Base-by-base conservation (phyloP, 1,140 invertebrate species). In the Rhizoglyphus robini region DNA sequence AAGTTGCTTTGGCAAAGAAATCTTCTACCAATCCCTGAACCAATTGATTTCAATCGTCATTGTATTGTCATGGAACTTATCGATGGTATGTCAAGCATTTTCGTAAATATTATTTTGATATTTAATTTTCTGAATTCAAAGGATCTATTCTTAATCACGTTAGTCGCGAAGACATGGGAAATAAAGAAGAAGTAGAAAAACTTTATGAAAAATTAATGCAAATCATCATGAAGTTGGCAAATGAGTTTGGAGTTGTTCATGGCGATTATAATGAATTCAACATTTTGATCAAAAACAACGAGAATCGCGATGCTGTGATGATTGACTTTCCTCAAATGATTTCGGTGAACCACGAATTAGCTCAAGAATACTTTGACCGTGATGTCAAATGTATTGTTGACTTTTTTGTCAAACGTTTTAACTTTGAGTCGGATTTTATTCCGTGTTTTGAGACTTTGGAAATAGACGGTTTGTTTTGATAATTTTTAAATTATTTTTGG, bases 321-420 rank as follows among this genome's bases (percentile, higher is more conserved):
- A 98, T 99, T 73, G 96, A 99, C 81, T 99, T 99, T 76, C 96
- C 96, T 1, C 96, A 99, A 80, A 99, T 99, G 95, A 83, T 99
- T 47, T 96, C 93, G 1, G 38, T 61, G 2, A 18, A 60, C 54
- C 4, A 96, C 86, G 0, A 84, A 84, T 51, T 95, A 98, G 79
- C 74, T 79, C 23, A 95, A 98, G 88, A 86, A 72, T 90, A 88
- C 78, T 99, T 99, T 76, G 84, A 98, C 65, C 82, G 96, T 71
- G 96, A 99, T 81, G 94, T 99, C 0, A 84, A 84, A 49, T 97
- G 95, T 75, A 81, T 99, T 15, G 80, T 85, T 67, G 86, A 88
- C 61, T 97, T 97, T 77, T 99, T 99, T 76, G 86, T 84, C 72
- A 85, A 85, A 75, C 82, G 89, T 63, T 99, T 96, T 76, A 81